Evolutionary conservation across 2,797 vertebrate genomes (phyloP), one percentile per base, ranked within the genome.

Genomic region (Acrossocheilus fasciatus): DNA sequence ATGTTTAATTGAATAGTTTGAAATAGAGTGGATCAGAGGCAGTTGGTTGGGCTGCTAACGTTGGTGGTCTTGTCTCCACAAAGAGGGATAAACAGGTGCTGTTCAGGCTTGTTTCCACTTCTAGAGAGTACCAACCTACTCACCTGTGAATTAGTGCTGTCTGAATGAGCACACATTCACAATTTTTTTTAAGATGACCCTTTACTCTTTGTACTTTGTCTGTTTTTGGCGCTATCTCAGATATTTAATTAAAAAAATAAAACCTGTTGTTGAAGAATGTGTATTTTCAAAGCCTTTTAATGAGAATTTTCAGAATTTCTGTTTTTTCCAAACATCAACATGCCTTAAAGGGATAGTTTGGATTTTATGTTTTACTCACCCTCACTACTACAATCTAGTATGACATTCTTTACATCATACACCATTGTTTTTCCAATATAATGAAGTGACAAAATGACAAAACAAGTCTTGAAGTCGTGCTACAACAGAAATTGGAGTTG

Each of bases 81-180:
- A 82, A 41, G 69, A 64, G 30, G 68, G 41, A 85, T 23, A 79
- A 74, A 41, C 76, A 50, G 23, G 11, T 82, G 75, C 74, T 90
- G 90, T 90, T 89, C 87, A 87, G 91, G 90, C 92, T 90, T 91
- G 90, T 86, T 86, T 90, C 64, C 57, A 74, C 59, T 73, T 30
- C 68, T 64, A 36, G 82, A 68, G 54, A 74, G 88, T 87, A 7
- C 79, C 83, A 79, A 57, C 50, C 7, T 87, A 86, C 76, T 77
- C 54, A 81, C 57, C 64, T 41, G 10, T 18, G 47, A 52, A 57
- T 70, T 26, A 70, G 66, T 70, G 45, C 64, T 39, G 34, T 70
- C 80, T 41, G 11, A 52, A 34, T 81, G 34, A 82, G 64, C 62
- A 66, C 59, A 66, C 41, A 64, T 79, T n/a, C 39, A 64, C 62